Percentiles rank a stretch among this genome's conserved stretches.
Evolutionary conservation across 2,888 invertebrate genomes (phyloP).

Genomic region (Drosophila limbata): DNA sequence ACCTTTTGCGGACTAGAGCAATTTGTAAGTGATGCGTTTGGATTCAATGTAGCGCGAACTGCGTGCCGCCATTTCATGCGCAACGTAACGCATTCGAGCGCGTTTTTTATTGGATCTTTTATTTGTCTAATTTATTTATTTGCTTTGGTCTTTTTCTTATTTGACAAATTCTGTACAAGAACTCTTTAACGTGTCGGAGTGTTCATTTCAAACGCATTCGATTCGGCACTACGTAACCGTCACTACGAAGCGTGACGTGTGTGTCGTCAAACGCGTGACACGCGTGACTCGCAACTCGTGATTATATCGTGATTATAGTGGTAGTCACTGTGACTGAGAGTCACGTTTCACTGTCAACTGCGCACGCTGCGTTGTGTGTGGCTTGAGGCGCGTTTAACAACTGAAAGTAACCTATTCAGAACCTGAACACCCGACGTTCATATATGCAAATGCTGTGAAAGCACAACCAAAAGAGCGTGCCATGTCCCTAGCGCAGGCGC

Average conservation of each 20-base stretch:
- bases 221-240: conserved; percentile 23
- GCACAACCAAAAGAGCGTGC: neutral
- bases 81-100: conserved; percentile 70
- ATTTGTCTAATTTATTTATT: neutral
- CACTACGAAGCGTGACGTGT: conserved; percentile 8
- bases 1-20: conserved; percentile 73
- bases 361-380: conserved; percentile 67
- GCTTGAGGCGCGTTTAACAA: conserved; percentile 74
- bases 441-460: conserved; percentile 64
- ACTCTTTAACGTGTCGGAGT: conserved; percentile 25
- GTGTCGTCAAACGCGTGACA: conserved; percentile 10
- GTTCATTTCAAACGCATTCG: conserved; percentile 31
- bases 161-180: conserved; percentile 36
- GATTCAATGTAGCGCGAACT: conserved; percentile 79
- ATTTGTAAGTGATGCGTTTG: conserved; percentile 69
- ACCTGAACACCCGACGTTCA: conserved; percentile 22
- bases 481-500: conserved; percentile 42
- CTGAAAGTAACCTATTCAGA: conserved; percentile 63
- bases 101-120: conserved; percentile 20
- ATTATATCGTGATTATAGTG: conserved; percentile 10
- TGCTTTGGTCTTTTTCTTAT: too few species aligned
- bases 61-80: conserved; percentile 81
- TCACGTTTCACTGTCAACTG: conserved; percentile 30
- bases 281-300: conserved; percentile 8
- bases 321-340: conserved; percentile 16